Conservation (phyloP, 2,888 invertebrate species). For the Anarsia innoxiella region DNA sequence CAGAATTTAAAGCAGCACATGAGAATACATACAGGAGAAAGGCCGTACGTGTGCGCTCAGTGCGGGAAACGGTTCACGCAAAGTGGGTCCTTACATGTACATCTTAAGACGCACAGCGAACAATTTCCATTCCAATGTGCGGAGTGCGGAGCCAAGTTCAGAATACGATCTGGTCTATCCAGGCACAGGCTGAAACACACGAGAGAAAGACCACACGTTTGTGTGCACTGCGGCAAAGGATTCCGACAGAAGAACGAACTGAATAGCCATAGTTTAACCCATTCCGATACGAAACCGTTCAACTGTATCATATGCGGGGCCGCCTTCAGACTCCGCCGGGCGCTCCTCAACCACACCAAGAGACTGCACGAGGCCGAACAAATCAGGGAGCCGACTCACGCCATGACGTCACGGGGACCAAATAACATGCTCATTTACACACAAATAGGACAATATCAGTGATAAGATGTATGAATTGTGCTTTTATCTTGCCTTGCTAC, state of each 20-base stretch:
- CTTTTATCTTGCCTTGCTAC: too few species aligned
- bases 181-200: conserved; percentile 77
- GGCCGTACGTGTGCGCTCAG: conserved; percentile 72
- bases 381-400: conserved; percentile 2
- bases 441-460: conserved; percentile 16
- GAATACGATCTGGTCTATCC: conserved; percentile 71
- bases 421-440: conserved; percentile 9
- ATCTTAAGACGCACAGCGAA: conserved; percentile 74
- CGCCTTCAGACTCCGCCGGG: conserved; percentile 31
- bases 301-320: conserved; percentile 71
- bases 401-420: neutral
- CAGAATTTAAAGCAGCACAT: conserved; percentile 76
- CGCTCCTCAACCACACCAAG: conserved; percentile 46
- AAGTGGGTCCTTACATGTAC: conserved; percentile 78
- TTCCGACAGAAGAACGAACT: conserved; percentile 78
- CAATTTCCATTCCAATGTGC: conserved; percentile 74
- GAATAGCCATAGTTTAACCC: conserved; percentile 68
- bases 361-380: conserved; percentile 46
- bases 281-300: conserved; percentile 72
- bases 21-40: conserved; percentile 76
- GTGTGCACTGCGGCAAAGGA: conserved; percentile 70
- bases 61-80: conserved; percentile 80
- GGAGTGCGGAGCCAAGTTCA: conserved; percentile 77
- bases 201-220: conserved; percentile 77
- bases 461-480: conserved; percentile 1